Conservation (phyloP, 1,140 invertebrate genomes). For the Spodoptera litura region DNA sequence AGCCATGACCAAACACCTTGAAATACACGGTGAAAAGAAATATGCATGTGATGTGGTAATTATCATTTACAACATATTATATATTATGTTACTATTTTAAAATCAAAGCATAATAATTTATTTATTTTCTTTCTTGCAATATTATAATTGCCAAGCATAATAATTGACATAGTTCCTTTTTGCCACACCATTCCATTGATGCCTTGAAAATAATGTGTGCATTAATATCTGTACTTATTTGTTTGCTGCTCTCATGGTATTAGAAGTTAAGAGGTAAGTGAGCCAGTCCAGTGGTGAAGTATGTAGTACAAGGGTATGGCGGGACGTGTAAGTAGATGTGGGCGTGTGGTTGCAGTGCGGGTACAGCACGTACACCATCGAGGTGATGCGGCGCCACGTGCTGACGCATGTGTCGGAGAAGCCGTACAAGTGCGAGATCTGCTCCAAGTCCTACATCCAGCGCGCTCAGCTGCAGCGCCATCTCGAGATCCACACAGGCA, state of each 20-base stretch:
- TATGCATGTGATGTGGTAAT: slow-evolving; percentile 76
- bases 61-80: background rate
- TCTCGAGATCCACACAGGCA: slow-evolving; percentile 64
- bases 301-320: too few relatives aligned
- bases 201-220: background rate
- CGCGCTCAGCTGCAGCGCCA: slow-evolving; percentile 70
- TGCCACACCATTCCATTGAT: too few relatives aligned
- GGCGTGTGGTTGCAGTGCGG: slow-evolving; percentile 69
- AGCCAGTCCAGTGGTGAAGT: slow-evolving; percentile 20
- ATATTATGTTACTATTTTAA: background rate
- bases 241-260: slow-evolving; percentile 8
- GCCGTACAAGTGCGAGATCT: slow-evolving; percentile 74
- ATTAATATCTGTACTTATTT: background rate
- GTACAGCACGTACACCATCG: slow-evolving; percentile 77
- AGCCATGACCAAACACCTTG: slow-evolving; percentile 77
- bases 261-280: slow-evolving; percentile 25
- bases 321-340: background rate
- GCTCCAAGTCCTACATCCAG: slow-evolving; percentile 74
- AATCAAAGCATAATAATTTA: background rate
- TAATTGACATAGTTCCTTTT: too few relatives aligned
- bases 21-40: slow-evolving; percentile 81
- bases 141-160: too few relatives aligned
- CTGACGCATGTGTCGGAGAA: slow-evolving; percentile 72
- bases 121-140: background rate
- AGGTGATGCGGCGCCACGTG: slow-evolving; percentile 78